phyloP scores from a whole-genome alignment of 1,140 invertebrate species.

The Ganaspis sp. region DNA sequence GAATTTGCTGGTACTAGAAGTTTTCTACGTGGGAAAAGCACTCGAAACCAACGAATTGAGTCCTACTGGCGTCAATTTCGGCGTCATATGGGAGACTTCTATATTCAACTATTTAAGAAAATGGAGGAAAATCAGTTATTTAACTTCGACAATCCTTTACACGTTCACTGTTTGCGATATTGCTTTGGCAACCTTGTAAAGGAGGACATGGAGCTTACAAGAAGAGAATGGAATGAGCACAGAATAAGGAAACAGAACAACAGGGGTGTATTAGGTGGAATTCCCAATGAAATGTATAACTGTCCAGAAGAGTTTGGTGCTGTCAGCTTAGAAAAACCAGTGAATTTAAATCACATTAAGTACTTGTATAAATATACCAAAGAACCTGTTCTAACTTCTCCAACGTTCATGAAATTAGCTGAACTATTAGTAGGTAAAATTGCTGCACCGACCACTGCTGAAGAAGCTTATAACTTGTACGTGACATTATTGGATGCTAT shows the following conservation, averaged over 20 bases:
- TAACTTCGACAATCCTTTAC: neutral
- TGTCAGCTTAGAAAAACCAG: too few relatives aligned
- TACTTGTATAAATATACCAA: neutral
- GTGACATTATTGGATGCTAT: neutral
- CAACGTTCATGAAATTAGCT: neutral
- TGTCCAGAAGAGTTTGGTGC: too few relatives aligned
- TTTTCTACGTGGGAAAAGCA: slow-evolving; percentile 41
- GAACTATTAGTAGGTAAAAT: neutral
- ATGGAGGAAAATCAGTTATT: slow-evolving; percentile 14
- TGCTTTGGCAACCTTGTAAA: slow-evolving; percentile 12
- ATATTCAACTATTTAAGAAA: slow-evolving; percentile 29
- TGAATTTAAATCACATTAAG: too few relatives aligned
- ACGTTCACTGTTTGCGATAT: slow-evolving; percentile 31
- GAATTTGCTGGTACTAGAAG: slow-evolving; percentile 31
- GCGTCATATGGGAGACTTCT: slow-evolving; percentile 16
- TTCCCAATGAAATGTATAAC: too few relatives aligned
- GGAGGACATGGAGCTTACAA: neutral
- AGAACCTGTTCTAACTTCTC: neutral
- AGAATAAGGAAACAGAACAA: slow-evolving; percentile 25
- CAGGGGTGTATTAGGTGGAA: neutral
- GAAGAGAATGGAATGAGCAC: slow-evolving; percentile 32
- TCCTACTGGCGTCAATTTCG: slow-evolving; percentile 21
- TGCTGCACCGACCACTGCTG: neutral
- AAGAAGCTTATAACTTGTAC: neutral
- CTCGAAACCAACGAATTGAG: slow-evolving; percentile 37